A percentile compares a stretch with the other conserved stretches of the same genome.
These are phyloP conservation scores for Ichneumon xanthorius DNA, from an alignment of 2,888 invertebrate species.

Conservation along the genomic window DNA sequence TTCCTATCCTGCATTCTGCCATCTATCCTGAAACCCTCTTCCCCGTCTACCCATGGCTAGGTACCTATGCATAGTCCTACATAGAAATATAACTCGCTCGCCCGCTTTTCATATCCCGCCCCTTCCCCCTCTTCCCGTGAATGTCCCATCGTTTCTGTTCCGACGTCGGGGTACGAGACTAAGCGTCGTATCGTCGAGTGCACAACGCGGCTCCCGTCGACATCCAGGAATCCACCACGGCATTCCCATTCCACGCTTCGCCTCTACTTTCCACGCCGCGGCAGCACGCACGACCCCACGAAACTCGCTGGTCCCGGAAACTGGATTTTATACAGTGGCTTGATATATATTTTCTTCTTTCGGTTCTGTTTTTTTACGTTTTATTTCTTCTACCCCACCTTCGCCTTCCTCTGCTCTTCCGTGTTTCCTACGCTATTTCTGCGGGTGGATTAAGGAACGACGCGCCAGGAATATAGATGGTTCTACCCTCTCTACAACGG, in stretches of 20 bases:
- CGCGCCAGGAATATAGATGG: conserved; percentile 52
- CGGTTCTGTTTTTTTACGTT: conserved; percentile 22
- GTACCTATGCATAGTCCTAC: conserved; percentile 39
- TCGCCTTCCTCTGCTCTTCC: conserved; percentile 27
- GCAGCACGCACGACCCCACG: conserved; percentile 63
- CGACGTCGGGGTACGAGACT: conserved; percentile 65
- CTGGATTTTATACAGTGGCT: conserved; percentile 64
- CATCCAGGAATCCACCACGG: conserved; percentile 36
- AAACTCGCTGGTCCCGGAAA: conserved; percentile 62
- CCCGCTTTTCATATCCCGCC: conserved; percentile 29
- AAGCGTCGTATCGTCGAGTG: conserved; percentile 65
- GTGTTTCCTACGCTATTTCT: conserved; percentile 52
- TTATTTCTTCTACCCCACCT: conserved; percentile 22
- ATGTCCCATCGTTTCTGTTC: conserved; percentile 65
- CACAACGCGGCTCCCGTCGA: conserved; percentile 61
- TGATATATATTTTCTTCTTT: conserved; percentile 52
- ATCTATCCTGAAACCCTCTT: conserved; percentile 65
- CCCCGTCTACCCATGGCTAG: conserved; percentile 25
- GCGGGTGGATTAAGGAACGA: conserved; percentile 59
- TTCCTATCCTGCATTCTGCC: conserved; percentile 64
- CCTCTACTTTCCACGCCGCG: conserved; percentile 22
- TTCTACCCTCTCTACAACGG: conserved; percentile 31
- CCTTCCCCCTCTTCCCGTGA: conserved; percentile 52
- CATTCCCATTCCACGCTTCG: conserved; percentile 47
- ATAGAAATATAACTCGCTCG: conserved; percentile 55